Evolutionary conservation across 2,888 invertebrate genomes (phyloP).

Genomic region (Trachelus tabidus): DNA sequence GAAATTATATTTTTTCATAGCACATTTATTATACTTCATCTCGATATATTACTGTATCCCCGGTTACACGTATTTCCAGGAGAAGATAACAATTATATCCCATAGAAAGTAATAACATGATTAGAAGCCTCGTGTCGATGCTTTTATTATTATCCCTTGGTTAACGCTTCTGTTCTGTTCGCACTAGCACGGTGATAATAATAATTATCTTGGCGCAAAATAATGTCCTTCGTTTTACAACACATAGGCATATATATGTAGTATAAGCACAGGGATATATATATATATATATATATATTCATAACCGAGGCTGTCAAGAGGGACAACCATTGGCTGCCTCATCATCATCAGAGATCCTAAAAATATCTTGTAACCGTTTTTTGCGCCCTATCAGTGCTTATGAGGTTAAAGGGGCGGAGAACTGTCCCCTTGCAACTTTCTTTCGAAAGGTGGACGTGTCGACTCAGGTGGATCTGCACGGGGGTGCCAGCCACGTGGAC

Average conservation of each 20-base stretch:
- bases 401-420: not conserved
- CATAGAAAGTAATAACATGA: not conserved
- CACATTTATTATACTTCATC: not conserved
- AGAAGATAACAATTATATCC: not conserved
- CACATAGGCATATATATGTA: not conserved
- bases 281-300: too few species aligned
- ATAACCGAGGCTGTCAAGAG: not conserved
- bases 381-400: not conserved
- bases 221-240: not conserved
- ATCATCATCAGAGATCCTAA: not conserved
- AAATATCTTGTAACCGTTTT: not conserved
- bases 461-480: conserved; percentile 64
- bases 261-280: not conserved
- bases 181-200: not conserved
- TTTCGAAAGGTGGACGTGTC: conserved; percentile 62
- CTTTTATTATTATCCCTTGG: not conserved
- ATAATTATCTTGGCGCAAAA: not conserved
- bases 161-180: not conserved
- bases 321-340: not conserved
- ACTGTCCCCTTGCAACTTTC: not conserved
- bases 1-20: not conserved
- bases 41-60: not conserved
- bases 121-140: not conserved
- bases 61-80: not conserved
- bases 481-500: conserved; percentile 69